Evolutionary conservation across 1,140 invertebrate species (phyloP).

Genomic region (Colletes latitarsis): DNA sequence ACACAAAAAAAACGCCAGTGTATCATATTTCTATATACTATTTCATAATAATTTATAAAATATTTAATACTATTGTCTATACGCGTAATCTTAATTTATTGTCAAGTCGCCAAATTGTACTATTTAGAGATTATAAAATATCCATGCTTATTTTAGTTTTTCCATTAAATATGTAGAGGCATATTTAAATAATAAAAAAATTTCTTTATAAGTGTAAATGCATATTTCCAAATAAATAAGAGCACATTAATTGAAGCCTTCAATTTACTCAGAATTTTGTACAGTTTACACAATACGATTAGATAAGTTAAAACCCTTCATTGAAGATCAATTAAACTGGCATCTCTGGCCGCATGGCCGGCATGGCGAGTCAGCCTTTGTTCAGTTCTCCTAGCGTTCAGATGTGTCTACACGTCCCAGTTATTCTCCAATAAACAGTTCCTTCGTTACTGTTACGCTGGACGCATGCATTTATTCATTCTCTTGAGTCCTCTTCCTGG

Average conservation of each 20-base stretch:
- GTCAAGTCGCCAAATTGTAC: background rate
- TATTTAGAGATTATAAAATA: background rate
- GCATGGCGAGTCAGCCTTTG: no score
- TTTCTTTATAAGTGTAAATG: background rate
- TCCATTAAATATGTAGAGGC: background rate
- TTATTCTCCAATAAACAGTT: no score
- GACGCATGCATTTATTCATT: no score
- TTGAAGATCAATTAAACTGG: background rate
- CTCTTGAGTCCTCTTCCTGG: no score
- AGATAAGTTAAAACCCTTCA: background rate
- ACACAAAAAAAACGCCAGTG: constrained; percentile 7
- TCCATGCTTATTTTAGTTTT: background rate
- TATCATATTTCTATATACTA: constrained; percentile 23
- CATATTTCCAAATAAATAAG: background rate
- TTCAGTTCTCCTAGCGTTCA: no score
- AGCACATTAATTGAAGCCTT: background rate
- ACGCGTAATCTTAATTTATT: constrained; percentile 21
- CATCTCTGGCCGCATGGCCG: no score
- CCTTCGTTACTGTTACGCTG: no score
- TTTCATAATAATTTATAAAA: constrained; percentile 19
- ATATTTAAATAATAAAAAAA: background rate
- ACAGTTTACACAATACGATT: background rate
- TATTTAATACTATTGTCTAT: constrained; percentile 23
- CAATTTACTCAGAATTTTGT: background rate
- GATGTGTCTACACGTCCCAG: no score